Percentiles rank a stretch among this genome's conserved stretches.
Conservation (phyloP, 37 sponge, comb jelly and placozoan genomes). For the Bolinopsis microptera region DNA sequence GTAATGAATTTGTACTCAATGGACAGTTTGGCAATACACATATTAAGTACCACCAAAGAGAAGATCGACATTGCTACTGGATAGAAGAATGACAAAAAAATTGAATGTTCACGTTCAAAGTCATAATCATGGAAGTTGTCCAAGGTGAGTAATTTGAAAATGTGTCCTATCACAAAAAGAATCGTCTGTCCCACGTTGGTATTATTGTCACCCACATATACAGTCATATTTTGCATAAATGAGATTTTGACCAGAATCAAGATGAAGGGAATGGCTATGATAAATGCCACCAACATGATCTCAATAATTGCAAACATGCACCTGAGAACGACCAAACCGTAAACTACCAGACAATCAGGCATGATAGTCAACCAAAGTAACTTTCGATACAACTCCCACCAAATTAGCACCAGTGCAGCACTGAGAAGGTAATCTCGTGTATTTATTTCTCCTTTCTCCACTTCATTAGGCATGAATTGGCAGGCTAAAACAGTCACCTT, state of each 20-base stretch:
- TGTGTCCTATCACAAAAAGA: background rate
- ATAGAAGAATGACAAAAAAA: background rate
- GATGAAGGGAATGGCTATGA: background rate
- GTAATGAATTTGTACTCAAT: background rate
- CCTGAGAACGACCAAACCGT: background rate
- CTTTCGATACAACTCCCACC: background rate
- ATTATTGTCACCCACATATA: background rate
- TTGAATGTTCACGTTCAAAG: background rate
- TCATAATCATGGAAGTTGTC: slow-evolving; percentile 20
- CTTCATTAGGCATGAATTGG: background rate
- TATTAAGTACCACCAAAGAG: background rate
- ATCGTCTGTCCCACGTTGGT: background rate
- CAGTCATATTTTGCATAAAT: background rate
- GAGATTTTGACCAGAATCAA: background rate
- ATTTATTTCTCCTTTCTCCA: background rate
- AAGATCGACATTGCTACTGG: background rate
- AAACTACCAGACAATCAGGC: background rate
- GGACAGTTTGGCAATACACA: slow-evolving; percentile 34
- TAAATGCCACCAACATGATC: background rate
- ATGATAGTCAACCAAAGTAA: background rate
- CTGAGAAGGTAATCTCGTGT: background rate
- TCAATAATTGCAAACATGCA: background rate
- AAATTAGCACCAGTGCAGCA: background rate
- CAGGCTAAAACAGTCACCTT: background rate
- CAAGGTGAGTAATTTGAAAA: slow-evolving; percentile 2